A percentile compares a stretch with the other conserved stretches of the same genome.
Conservation (phyloP, 2,113 vertebrate species). For the Conger conger region DNA sequence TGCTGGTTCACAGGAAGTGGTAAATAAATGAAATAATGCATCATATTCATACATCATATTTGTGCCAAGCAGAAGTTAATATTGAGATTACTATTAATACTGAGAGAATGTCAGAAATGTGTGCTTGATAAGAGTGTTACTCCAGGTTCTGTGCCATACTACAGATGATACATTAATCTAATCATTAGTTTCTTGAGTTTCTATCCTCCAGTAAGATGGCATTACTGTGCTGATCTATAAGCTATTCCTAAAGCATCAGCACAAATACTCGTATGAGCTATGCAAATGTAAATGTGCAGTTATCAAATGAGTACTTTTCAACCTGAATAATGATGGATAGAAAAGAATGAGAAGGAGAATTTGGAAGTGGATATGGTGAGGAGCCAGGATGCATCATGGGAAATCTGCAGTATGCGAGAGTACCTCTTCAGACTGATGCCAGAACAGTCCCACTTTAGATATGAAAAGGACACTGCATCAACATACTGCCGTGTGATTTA, state of each 20-base stretch:
- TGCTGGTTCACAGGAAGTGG: not conserved
- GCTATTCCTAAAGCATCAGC: not conserved
- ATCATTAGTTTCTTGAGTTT: not conserved
- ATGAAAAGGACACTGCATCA: not conserved
- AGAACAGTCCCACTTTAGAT: too few relatives aligned
- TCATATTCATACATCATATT: not conserved
- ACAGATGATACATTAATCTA: not conserved
- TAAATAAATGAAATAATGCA: not conserved
- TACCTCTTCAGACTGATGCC: not conserved
- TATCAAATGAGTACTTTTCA: not conserved
- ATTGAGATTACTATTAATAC: conserved; percentile 24
- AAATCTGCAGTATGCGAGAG: not conserved
- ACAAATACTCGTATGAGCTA: not conserved
- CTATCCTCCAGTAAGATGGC: not conserved
- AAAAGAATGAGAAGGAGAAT: not conserved
- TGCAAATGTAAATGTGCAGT: not conserved
- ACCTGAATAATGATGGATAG: not conserved
- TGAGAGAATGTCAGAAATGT: conserved; percentile 14
- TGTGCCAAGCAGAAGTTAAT: not conserved
- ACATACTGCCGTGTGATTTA: not conserved
- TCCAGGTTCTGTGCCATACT: not conserved
- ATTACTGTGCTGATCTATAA: not conserved
- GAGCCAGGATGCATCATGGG: not conserved
- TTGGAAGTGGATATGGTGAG: not conserved
- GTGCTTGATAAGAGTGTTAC: too few relatives aligned